Percentiles rank a stretch among this genome's conserved stretches.
Evolutionary conservation across 2,113 vertebrate species (phyloP).

Genomic region (Indicator indicator): DNA sequence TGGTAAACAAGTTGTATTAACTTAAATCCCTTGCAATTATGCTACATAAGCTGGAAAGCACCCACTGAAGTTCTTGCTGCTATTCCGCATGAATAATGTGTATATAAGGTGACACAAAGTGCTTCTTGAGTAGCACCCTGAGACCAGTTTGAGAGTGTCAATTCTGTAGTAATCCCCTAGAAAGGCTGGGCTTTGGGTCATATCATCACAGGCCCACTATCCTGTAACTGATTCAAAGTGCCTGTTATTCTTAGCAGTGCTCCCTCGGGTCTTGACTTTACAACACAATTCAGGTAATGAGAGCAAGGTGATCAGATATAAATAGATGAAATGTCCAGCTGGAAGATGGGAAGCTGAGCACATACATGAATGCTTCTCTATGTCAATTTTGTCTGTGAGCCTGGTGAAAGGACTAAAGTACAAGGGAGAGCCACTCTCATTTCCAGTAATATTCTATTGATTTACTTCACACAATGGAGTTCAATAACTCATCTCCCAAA

Average conservation of each 20-base stretch:
- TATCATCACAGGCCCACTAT: neutral
- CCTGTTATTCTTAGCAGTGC: neutral
- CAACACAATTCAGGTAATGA: neutral
- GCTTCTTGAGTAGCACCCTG: neutral
- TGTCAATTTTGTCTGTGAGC: neutral
- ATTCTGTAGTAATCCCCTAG: neutral
- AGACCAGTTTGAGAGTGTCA: neutral
- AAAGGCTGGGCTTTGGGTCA: neutral
- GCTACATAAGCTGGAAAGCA: neutral
- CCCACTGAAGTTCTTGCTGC: neutral
- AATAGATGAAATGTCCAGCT: neutral
- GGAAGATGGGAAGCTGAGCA: neutral
- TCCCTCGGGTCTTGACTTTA: neutral
- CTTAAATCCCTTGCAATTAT: neutral
- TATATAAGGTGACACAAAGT: neutral
- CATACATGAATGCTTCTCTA: neutral
- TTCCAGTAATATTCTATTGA: conserved; percentile 57
- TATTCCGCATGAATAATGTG: neutral
- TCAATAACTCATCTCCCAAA: conserved; percentile 52
- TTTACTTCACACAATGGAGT: conserved; percentile 22
- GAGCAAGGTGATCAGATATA: neutral
- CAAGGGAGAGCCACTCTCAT: neutral
- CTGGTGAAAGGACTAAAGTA: neutral
- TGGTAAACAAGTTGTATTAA: neutral
- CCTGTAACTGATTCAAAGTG: neutral